Conservation (phyloP, 2,888 invertebrate species). For the Zhuqinia jingwanae region DNA sequence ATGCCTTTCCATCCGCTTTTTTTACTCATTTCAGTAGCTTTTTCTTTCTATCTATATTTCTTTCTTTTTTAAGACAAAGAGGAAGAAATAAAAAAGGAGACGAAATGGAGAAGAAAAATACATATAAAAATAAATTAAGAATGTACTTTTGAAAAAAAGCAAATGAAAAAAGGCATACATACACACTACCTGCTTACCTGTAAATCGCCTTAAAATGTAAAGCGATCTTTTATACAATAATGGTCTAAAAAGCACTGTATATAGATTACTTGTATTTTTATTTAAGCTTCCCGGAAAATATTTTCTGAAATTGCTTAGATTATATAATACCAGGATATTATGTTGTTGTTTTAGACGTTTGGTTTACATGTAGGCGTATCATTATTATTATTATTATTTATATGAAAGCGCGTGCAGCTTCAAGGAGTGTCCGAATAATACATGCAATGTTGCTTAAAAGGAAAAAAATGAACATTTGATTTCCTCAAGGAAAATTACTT, state of each 20-base stretch:
- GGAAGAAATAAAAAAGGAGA: conserved; percentile 21
- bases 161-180: conserved; percentile 37
- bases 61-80: conserved; percentile 36
- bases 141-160: conserved; percentile 13
- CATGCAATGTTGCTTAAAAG: conserved; percentile 13
- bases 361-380: too few relatives aligned
- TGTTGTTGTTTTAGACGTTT: too few relatives aligned
- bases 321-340: too few relatives aligned
- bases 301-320: too few relatives aligned
- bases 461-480: conserved; percentile 42
- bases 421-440: background rate
- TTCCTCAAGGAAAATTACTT: conserved; percentile 59
- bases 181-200: conserved; percentile 57
- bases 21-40: conserved; percentile 26
- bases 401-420: background rate
- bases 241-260: too few relatives aligned
- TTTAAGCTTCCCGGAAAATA: too few relatives aligned
- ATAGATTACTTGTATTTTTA: too few relatives aligned
- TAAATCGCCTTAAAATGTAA: conserved; percentile 28
- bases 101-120: conserved; percentile 18
- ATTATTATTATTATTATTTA: too few relatives aligned
- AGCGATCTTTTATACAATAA: background rate
- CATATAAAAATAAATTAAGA: too few relatives aligned
- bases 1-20: too few relatives aligned
- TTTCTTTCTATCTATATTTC: conserved; percentile 27